Evolutionary conservation across 2,113 vertebrate species (phyloP), one percentile per base, ranked within the genome.

Genomic region (Phycodurus eques): DNA sequence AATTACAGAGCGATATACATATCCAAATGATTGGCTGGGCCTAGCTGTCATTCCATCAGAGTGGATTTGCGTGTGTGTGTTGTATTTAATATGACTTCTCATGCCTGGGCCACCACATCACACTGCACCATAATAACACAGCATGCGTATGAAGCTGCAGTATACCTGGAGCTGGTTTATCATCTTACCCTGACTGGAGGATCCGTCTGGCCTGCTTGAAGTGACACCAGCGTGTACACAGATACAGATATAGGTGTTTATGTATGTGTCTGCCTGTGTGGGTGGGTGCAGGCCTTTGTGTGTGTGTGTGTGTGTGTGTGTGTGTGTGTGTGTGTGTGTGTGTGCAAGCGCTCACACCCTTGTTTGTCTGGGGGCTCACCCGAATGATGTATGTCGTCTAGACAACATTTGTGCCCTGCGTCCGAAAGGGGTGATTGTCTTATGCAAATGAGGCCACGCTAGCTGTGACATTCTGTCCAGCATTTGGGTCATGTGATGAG

Each of bases 21-120:
- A 95, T 95, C 92, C 92, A 94, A 94, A 95, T 94, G 95, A 95
- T 92, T 90, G 92, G 87, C 92, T 92, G 92, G 77, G 69, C 1
- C n/a, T 2, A 77, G 73, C 84, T 88, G 87, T 91, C 88, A 87
- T 87, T 88, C 85, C 87, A 85, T 86, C 88, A 88, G 57, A 74
- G 27, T 68, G 78, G 85, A 97, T 96, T 96, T 96, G 94, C 94
- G 96, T 95, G 92, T 93, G 93, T 95, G 93, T 95, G 95, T 95
- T 96, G 93, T 95, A 93, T 94, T 95, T 94, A 95, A 94, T 93
- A 92, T 91, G 0, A 47, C 91, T 95, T 95, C 93, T 94, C 94
- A 93, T 91, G 92, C 90, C 91, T 92, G 91, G 93, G 94, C 94
- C 14, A 47, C 64, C 64, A 47, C 93, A 90, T 87, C 64, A 47